A percentile compares a stretch with the other conserved stretches of the same genome.
phyloP scores from a whole-genome alignment of 2,113 vertebrate species.

The Mohoua ochrocephala region DNA sequence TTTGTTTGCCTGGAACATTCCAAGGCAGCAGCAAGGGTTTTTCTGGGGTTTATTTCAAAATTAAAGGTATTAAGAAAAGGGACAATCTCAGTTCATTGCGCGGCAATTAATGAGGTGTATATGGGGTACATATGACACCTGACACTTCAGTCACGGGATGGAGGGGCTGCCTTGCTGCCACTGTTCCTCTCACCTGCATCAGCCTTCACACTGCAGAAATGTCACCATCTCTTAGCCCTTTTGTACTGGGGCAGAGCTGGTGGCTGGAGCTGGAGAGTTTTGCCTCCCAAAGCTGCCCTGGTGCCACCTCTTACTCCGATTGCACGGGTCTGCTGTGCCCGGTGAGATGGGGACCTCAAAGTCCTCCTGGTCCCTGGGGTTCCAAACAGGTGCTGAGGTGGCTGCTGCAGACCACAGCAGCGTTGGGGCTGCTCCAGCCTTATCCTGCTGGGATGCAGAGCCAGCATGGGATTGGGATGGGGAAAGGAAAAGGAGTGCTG shows the following conservation, averaged over 20 bases:
- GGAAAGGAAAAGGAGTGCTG: background rate
- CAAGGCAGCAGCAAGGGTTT: background rate
- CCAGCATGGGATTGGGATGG: background rate
- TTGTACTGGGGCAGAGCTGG: too few relatives aligned
- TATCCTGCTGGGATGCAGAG: background rate
- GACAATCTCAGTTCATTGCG: background rate
- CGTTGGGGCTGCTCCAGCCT: fast-evolving
- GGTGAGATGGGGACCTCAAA: fast-evolving
- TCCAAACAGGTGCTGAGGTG: background rate
- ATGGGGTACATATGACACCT: too few relatives aligned
- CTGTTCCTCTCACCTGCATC: background rate
- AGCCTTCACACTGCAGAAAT: fast-evolving
- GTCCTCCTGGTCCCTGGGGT: background rate
- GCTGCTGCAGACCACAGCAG: background rate
- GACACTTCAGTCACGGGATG: background rate
- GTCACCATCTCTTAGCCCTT: background rate
- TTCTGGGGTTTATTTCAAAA: background rate
- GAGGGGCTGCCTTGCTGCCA: background rate
- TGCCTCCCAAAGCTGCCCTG: background rate
- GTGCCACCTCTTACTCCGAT: background rate
- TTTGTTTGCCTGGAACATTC: background rate
- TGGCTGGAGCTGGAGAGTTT: background rate
- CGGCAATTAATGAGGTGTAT: background rate
- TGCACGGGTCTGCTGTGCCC: background rate
- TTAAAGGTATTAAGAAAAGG: background rate